These are phyloP conservation scores for Nylanderia fulva DNA, from an alignment of 1,140 invertebrate species.

Conservation along the genomic window DNA sequence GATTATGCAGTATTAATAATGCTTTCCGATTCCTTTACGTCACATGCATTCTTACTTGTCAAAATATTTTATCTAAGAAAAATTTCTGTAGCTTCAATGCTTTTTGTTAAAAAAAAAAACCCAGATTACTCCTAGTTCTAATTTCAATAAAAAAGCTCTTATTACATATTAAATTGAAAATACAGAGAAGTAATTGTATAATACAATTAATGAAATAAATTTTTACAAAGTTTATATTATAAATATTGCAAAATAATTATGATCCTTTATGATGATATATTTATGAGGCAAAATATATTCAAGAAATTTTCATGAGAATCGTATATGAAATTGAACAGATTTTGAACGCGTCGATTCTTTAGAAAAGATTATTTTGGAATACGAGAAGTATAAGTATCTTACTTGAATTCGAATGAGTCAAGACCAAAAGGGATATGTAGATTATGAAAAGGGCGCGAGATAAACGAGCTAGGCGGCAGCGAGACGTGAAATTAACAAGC, in stretches of 20 bases:
- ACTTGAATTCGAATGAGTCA: not conserved
- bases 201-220: not conserved
- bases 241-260: not conserved
- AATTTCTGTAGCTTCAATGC: too few relatives aligned
- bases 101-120: too few relatives aligned
- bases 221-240: not conserved
- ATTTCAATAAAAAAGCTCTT: not conserved
- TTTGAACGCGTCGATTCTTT: not conserved
- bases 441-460: constrained; percentile 48
- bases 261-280: not conserved
- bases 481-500: constrained; percentile 58
- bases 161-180: not conserved
- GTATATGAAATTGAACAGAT: not conserved
- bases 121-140: not conserved
- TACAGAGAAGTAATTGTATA: not conserved
- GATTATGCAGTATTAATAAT: not conserved
- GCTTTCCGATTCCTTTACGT: not conserved
- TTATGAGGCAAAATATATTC: not conserved
- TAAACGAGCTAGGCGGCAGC: constrained; percentile 55
- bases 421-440: constrained; percentile 1
- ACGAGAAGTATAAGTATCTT: not conserved
- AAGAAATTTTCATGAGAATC: not conserved
- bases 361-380: not conserved
- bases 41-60: not conserved
- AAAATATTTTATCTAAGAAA: too few relatives aligned